phyloP scores from a whole-genome alignment of 2,797 vertebrate genomes.

The Phylloscopus collybita region DNA sequence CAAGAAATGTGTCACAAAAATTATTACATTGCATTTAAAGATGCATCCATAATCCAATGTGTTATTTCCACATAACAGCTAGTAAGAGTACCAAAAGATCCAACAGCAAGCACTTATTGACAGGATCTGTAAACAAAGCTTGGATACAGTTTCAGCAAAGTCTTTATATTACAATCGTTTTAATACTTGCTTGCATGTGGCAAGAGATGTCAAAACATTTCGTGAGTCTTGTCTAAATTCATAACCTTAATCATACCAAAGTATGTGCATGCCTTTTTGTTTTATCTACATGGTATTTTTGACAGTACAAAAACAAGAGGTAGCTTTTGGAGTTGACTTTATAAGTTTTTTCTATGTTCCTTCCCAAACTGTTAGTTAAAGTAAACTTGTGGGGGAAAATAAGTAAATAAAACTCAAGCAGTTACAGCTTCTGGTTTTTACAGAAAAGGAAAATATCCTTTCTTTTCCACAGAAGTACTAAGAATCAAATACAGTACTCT shows the following conservation, averaged over 20 bases:
- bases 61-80: neutral
- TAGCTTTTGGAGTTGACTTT: neutral
- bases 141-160: neutral
- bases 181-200: neutral
- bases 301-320: neutral
- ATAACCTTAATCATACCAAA: neutral
- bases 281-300: neutral
- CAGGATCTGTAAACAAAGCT: neutral
- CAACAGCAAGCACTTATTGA: neutral
- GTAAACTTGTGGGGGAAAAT: neutral
- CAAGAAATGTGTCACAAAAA: neutral
- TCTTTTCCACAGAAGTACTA: neutral
- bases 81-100: neutral
- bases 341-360: neutral
- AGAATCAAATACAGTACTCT: neutral
- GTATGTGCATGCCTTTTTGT: neutral
- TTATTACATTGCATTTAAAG: neutral
- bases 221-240: constrained; percentile 25
- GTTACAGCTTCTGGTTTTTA: neutral
- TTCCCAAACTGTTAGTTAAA: neutral
- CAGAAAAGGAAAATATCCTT: neutral
- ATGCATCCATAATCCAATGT: neutral
- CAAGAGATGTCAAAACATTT: neutral
- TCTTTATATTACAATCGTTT: neutral
- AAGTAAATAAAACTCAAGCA: neutral